A percentile compares a stretch with the other conserved stretches of the same genome.
Conservation (phyloP, 1,140 invertebrate genomes). For the Drosophila nasuta region DNA sequence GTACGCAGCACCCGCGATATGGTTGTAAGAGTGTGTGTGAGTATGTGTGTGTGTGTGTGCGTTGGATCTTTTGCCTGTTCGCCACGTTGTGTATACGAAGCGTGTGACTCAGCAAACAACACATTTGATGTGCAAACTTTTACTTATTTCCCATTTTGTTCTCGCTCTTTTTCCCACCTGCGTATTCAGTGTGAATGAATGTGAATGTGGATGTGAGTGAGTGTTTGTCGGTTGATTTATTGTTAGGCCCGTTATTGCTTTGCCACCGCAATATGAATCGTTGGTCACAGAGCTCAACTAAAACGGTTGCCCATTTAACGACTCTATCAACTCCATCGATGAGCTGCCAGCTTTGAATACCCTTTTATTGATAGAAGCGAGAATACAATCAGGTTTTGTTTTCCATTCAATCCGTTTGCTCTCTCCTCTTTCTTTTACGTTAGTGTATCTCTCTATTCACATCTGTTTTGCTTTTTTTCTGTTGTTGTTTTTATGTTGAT, state of each 20-base stretch:
- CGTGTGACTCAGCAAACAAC: slow-evolving; percentile 9
- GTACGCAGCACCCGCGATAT: neutral
- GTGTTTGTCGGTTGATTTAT: slow-evolving; percentile 57
- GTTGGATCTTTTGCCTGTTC: neutral
- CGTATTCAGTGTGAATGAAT: slow-evolving; percentile 13
- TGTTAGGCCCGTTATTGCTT: slow-evolving; percentile 63
- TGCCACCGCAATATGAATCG: slow-evolving; percentile 39
- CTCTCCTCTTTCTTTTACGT: neutral
- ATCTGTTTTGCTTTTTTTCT: neutral
- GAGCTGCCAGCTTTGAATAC: neutral
- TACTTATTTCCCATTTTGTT: slow-evolving; percentile 5
- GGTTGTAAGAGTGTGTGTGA: neutral
- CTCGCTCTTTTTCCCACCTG: neutral
- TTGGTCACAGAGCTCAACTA: slow-evolving; percentile 23
- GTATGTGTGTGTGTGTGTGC: slow-evolving; percentile 8
- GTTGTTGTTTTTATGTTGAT: slow-evolving; percentile 11
- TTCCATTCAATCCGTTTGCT: too few species aligned
- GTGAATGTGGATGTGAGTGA: slow-evolving; percentile 4
- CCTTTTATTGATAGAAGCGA: too few species aligned
- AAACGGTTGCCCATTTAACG: neutral
- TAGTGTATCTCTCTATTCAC: neutral
- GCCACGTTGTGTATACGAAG: slow-evolving; percentile 23
- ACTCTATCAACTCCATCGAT: neutral
- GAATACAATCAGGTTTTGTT: too few species aligned
- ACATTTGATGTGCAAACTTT: slow-evolving; percentile 33